phyloP scores from a whole-genome alignment of 2,113 vertebrate species.

The Entomyzon cyanotis region DNA sequence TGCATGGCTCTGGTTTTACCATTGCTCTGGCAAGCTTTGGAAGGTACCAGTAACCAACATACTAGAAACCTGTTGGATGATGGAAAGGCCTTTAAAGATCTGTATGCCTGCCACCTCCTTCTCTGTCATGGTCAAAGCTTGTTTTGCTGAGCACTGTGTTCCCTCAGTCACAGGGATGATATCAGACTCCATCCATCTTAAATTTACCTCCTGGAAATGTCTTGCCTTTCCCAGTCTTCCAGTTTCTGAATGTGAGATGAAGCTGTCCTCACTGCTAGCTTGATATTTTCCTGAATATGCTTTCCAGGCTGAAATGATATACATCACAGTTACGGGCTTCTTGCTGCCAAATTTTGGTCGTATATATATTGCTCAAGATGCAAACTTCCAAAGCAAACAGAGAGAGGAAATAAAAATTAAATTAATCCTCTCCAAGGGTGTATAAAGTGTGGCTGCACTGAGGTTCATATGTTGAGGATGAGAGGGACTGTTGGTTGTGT shows the following conservation, averaged over 20 bases:
- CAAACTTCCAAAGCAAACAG: slow-evolving; percentile 73
- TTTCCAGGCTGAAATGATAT: slow-evolving; percentile 24
- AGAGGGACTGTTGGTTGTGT: neutral
- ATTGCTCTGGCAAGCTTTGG: neutral
- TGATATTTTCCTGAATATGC: slow-evolving; percentile 17
- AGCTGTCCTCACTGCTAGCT: slow-evolving; percentile 6
- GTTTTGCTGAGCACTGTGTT: neutral
- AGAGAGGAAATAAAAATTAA: slow-evolving; percentile 72
- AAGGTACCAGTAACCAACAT: neutral
- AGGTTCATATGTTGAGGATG: neutral
- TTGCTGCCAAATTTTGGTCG: slow-evolving; percentile 57
- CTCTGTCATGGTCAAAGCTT: neutral
- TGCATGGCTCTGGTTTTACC: neutral
- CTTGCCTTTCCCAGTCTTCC: neutral
- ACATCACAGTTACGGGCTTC: slow-evolving; percentile 42
- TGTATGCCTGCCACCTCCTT: neutral
- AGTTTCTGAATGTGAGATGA: slow-evolving; percentile 4
- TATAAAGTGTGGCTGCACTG: slow-evolving; percentile 53
- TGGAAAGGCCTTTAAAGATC: neutral
- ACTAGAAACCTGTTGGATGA: neutral
- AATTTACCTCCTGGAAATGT: neutral
- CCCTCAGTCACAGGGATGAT: neutral
- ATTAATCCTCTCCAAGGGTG: slow-evolving; percentile 74
- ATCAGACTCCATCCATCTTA: neutral
- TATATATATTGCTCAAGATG: slow-evolving; percentile 18